Evolutionary conservation across 2,888 invertebrate species (phyloP), one percentile per base, ranked within the genome.

Genomic region (Reticulitermes lucifugus): DNA sequence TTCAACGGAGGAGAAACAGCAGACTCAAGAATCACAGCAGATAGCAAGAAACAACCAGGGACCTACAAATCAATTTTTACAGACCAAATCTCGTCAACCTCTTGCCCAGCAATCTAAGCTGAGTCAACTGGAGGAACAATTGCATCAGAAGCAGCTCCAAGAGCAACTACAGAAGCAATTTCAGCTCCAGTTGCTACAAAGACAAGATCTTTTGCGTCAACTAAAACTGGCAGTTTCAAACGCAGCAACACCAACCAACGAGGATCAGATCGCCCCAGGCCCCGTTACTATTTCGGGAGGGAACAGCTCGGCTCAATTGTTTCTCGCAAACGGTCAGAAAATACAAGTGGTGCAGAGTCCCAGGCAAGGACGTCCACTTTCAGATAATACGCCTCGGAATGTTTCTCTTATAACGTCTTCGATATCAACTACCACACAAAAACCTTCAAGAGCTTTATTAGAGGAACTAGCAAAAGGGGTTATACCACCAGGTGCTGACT

Each of bases 401-500:
- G 35, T 51, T 29, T 29, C 79, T 9, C 59, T 46, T 59, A 22
- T 79, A n/a, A 60, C 75, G 55, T n/a, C 77, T 29, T 87, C 87
- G 59, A 88, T 90, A 41, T 88, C 90, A 0, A 92, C 93, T 14
- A 93, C 94, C 0, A 92, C 93, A 89, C 90, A 92, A 55, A 93
- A 92, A 88, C 95, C 96, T 86, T 95, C 94, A 51, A 93, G 93
- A 87, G 92, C 93, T 35, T 93, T 95, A 4, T 92, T 97, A 14
- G 96, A 96, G 82, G 96, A 97, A 89, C 90, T 97, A 77, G 96
- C 96, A 0, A 95, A 95, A 90, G 96, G 95, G 0, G 95, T 96
- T 0, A 91, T 96, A 86, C 96, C 96, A 1, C 94, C 95, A 0
- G 95, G 95, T 2, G 94, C 96, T 0, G 95, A 97, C 88, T 97